Percentiles rank a stretch among this genome's conserved stretches.
Conservation (phyloP, 1,140 invertebrate genomes). For the Heliconius hewitsoni region DNA sequence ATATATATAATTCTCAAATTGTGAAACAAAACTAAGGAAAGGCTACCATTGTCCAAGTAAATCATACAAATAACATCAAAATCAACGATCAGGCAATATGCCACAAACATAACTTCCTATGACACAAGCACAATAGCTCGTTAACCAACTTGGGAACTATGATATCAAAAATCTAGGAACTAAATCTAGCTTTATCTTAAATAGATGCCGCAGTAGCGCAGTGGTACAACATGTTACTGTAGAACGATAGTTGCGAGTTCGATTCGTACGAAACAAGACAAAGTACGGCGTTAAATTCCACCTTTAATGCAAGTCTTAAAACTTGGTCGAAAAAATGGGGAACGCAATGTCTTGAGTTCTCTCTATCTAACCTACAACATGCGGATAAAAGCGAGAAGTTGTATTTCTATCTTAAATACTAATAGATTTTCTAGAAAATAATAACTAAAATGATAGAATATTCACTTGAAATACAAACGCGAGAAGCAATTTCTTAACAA, state of each 20-base stretch:
- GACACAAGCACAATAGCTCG: neutral
- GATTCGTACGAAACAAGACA: no score
- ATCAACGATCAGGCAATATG: slow-evolving; percentile 4
- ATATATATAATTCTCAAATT: no score
- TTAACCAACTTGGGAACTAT: neutral
- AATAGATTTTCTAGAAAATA: neutral
- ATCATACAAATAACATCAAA: slow-evolving; percentile 7
- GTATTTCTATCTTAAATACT: no score
- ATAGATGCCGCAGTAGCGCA: no score
- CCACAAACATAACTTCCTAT: neutral
- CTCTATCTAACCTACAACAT: no score
- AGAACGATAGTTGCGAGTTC: no score
- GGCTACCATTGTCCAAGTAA: neutral
- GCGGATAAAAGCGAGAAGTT: no score
- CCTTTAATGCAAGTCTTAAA: no score
- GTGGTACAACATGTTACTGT: no score
- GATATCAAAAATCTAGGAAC: neutral
- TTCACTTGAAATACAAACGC: slow-evolving; percentile 20
- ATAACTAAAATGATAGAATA: neutral
- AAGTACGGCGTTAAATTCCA: no score
- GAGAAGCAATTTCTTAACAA: slow-evolving; percentile 44
- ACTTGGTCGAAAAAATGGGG: no score
- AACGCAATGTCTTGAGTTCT: no score
- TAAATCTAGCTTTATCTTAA: neutral
- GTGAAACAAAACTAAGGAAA: neutral